Evolutionary conservation across 2,797 vertebrate species (phyloP).

Genomic region (Ctenopoma multispine): DNA sequence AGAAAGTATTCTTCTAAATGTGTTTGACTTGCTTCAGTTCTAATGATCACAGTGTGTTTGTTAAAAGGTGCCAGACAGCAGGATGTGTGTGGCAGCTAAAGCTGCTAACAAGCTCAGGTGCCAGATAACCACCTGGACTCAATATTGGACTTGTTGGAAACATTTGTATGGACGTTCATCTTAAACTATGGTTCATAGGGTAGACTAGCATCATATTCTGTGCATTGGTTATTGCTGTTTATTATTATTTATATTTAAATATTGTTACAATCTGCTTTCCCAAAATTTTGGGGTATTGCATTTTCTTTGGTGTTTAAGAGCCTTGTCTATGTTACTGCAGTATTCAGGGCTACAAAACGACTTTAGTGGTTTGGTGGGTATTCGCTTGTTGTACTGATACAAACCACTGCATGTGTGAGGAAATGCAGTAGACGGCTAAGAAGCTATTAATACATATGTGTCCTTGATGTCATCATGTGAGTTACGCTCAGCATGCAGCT

Average conservation of each 20-base stretch:
- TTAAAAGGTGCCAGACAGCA: slow-evolving; percentile 30
- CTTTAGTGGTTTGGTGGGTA: too few species aligned
- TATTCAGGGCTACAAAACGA: not conserved
- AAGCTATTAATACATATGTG: too few species aligned
- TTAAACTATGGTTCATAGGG: not conserved
- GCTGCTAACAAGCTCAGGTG: slow-evolving; percentile 34
- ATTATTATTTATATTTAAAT: not conserved
- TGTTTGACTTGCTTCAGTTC: not conserved
- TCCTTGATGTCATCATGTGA: too few species aligned
- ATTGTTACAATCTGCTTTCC: not conserved
- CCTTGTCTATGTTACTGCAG: not conserved
- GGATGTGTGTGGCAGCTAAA: not conserved
- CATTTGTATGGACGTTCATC: not conserved
- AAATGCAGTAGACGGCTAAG: too few species aligned
- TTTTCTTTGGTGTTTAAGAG: slow-evolving; percentile 2
- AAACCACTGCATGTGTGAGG: too few species aligned
- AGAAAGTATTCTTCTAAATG: not conserved
- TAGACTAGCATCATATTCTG: not conserved
- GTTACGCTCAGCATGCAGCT: too few species aligned
- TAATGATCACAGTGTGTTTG: slow-evolving; percentile 16
- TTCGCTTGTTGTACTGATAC: too few species aligned
- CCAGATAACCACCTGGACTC: not conserved
- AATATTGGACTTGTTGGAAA: not conserved
- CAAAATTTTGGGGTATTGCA: not conserved
- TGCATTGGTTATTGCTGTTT: slow-evolving; percentile 3